Evolutionary conservation across 2,797 vertebrate species (phyloP).

Genomic region (Lates japonicus): DNA sequence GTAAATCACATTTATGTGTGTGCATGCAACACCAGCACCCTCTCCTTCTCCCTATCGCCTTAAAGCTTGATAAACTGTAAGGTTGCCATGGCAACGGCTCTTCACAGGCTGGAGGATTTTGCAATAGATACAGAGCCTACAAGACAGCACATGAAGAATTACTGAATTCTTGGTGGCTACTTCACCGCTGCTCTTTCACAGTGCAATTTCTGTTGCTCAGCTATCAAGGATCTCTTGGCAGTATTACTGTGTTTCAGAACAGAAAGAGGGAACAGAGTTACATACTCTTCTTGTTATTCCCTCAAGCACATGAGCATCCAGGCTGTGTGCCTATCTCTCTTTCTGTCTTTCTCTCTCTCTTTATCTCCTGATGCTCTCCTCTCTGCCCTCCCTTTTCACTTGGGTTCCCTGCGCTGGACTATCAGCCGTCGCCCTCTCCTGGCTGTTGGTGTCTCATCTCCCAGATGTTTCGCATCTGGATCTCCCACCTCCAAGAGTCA

Average conservation of each 20-base stretch:
- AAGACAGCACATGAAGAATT: conserved; percentile 63
- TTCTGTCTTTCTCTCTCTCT: background rate
- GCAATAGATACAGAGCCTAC: conserved; percentile 59
- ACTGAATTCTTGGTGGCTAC: conserved; percentile 39
- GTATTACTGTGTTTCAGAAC: background rate
- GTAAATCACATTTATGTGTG: conserved; percentile 11
- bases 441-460: background rate
- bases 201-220: conserved; percentile 43
- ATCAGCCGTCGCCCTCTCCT: background rate
- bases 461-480: background rate
- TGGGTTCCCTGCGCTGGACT: background rate
- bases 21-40: conserved; percentile 47
- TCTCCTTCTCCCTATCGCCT: conserved; percentile 64
- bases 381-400: background rate
- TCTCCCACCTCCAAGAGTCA: background rate
- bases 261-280: background rate
- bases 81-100: conserved; percentile 83
- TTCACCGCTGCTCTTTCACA: conserved; percentile 50
- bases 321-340: background rate
- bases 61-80: conserved; percentile 85
- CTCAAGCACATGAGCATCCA: background rate
- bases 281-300: conserved; percentile 5
- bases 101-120: conserved; percentile 76
- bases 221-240: conserved; percentile 46
- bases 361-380: background rate